Base-by-base conservation (phyloP, 2,113 vertebrate genomes). In the Trachemys scripta region DNA sequence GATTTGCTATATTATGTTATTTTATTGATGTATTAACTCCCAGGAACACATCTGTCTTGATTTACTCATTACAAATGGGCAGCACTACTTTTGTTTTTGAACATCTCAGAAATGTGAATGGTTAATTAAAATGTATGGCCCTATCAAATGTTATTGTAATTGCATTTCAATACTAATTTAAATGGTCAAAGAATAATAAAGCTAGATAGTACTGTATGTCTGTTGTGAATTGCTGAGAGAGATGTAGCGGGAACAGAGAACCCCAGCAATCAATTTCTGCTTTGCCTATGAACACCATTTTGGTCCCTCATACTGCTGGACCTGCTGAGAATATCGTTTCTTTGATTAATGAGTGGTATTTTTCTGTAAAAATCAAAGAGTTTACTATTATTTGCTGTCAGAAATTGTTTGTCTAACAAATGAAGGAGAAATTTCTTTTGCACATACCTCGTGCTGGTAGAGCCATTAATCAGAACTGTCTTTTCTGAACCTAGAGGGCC, bases 111-210 rank as follows among this genome's bases (percentile, higher is more conserved):
- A 94, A 82, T 59, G 35, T 50, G 42, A 56, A 47, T 62, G 29
- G 56, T 95, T 97, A 96, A 98, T 97, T 97, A 96, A 94, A 98
- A 97, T 87, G 78, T 96, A 97, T 95, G 54, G 38, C 45, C 95
- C 95, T 97, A 81, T 90, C 89, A 96, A 94, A 92, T 82, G 84
- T 12, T 89, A 16, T 88, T 92, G 95, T 97, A 96, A 96, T 94
- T 96, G 90, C 78, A 93, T 93, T 96, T 96, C 82, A 89, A 62
- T 94, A 90, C 94, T 90, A 79, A 19, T 11, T 72, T 83, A 88
- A 92, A 85, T 62, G 75, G 89, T 47, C 53, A 0, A 56, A 38
- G 88, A 88, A 92, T 69, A 95, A 94, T 82, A 94, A 93, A 93
- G 42, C 45, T 83, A 31, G 47, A 3, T 13, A 78, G 47, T 45